These are phyloP conservation scores for Aphelinus atriplicis DNA, from an alignment of 1,140 invertebrate genomes.

Conservation along the genomic window DNA sequence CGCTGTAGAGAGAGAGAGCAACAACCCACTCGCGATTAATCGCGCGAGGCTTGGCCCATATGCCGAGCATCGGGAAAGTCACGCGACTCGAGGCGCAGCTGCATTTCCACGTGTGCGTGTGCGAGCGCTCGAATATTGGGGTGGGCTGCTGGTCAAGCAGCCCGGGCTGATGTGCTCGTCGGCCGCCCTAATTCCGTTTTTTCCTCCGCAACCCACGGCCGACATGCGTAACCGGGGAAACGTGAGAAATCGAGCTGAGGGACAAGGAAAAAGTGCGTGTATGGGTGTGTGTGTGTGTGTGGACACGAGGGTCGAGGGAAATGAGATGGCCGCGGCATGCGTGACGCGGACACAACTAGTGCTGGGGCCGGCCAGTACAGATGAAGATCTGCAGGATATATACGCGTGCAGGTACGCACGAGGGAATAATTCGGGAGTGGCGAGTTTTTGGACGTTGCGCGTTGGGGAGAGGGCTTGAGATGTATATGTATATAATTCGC, in stretches of 20 bases:
- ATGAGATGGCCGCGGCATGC: too few relatives aligned
- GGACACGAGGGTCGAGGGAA: slow-evolving; percentile 14
- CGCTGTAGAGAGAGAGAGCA: too few relatives aligned
- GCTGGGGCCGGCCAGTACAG: not conserved
- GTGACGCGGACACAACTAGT: too few relatives aligned
- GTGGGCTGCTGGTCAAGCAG: slow-evolving; percentile 22
- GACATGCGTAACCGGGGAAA: slow-evolving; percentile 23
- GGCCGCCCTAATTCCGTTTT: slow-evolving; percentile 26
- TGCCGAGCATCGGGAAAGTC: not conserved
- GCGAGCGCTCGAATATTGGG: not conserved
- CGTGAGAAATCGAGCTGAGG: slow-evolving; percentile 29
- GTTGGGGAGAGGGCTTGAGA: too few relatives aligned
- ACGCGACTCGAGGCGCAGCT: slow-evolving; percentile 4
- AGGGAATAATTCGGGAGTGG: not conserved
- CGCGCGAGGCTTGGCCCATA: not conserved
- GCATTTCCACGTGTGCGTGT: slow-evolving; percentile 5
- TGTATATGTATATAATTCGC: too few relatives aligned
- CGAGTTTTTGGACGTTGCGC: too few relatives aligned
- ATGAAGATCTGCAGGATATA: not conserved
- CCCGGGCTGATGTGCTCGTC: too few relatives aligned
- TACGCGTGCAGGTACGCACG: not conserved
- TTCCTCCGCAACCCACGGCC: slow-evolving; percentile 4
- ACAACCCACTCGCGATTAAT: not conserved
- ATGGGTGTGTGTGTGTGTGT: too few relatives aligned
- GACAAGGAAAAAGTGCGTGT: slow-evolving; percentile 6